These are phyloP conservation scores for Rhinatrema bivittatum DNA, from an alignment of 2,797 vertebrate species.

Conservation along the genomic window DNA sequence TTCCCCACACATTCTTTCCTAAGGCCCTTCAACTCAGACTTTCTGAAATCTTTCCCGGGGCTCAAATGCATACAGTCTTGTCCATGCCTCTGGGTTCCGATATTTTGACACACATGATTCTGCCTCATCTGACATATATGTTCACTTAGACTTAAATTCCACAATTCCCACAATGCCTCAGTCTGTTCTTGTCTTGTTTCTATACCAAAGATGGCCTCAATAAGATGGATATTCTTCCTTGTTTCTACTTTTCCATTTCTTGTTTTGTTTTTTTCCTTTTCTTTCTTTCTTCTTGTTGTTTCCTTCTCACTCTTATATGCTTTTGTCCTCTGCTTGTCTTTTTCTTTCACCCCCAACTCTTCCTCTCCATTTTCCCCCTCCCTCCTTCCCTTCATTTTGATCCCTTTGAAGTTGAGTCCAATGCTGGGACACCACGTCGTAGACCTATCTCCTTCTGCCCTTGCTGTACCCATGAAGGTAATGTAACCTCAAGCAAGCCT, in stretches of 20 bases:
- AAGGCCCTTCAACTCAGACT: no score
- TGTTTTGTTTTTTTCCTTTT: constrained; percentile 40
- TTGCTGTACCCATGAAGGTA: constrained; percentile 98
- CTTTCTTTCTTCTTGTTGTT: constrained; percentile 24
- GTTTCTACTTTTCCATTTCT: constrained; percentile 59
- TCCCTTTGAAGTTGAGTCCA: constrained; percentile 93
- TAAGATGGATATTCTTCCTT: constrained; percentile 57
- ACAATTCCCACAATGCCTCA: constrained; percentile 15
- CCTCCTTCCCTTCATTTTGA: constrained; percentile 43
- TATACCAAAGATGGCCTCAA: constrained; percentile 42
- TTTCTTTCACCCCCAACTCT: constrained; percentile 48
- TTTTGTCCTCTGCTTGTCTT: constrained; percentile 64
- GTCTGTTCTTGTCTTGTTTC: constrained; percentile 36
- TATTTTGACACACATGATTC: no score
- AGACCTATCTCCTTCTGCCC: constrained; percentile 97
- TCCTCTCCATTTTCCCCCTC: constrained; percentile 41
- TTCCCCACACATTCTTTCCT: no score
- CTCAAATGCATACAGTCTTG: no score
- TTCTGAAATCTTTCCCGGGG: no score
- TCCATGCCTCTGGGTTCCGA: no score
- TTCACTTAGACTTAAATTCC: neutral
- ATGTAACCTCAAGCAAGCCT: constrained; percentile 62
- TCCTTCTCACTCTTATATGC: constrained; percentile 49
- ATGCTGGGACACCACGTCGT: constrained; percentile 90
- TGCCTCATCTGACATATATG: neutral